Evolutionary conservation across 2,113 vertebrate genomes (phyloP), one percentile per base, ranked within the genome.

Genomic region (Megaptera novaeangliae): DNA sequence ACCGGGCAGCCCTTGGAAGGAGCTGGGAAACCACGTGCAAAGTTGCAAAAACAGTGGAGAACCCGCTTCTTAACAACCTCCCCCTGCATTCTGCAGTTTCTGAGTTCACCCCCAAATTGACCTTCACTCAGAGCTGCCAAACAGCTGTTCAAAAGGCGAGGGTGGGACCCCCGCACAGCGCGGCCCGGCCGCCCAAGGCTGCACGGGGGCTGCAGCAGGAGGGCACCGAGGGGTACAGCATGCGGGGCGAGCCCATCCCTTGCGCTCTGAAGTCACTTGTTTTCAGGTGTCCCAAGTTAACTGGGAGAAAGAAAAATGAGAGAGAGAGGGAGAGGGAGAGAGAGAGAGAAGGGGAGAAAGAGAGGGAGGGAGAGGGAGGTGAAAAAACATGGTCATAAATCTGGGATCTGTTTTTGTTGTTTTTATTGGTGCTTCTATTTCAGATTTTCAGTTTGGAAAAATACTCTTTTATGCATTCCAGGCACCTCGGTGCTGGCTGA

Each of bases 391-490:
- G 21, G 57, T 23, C 17, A 0, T 46, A 64, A 82, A 61, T 69
- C 93, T 66, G 74, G 59, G 64, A 18, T 31, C 83, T 91, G 80
- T 81, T 88, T 91, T 85, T n/a, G 84, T 31, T 49, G 63, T 88
- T 91, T 91, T 82, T 39, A 84, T 27, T 44, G 57, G 39, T 34
- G 61, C 41, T 92, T 77, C 86, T 61, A 49, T 21, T 72, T 85
- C 88, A 83, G 46, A 72, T 57, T 93, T 85, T 74, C 80, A 77
- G 77, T 77, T 97, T 93, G 85, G 97, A 89, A 92, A 97, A 94
- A 63, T 44, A 46, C 39, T 44, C 69, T 69, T 59, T 85, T 18
- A 46, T 72, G 55, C 36, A 29, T 86, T 57, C 55, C 81, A 69
- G 61, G 69, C 93, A 69, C 61, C n/a, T 57, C 31, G 0, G 46